phyloP scores from a whole-genome alignment of 1,140 invertebrate species.

The Pararge aegeria region DNA sequence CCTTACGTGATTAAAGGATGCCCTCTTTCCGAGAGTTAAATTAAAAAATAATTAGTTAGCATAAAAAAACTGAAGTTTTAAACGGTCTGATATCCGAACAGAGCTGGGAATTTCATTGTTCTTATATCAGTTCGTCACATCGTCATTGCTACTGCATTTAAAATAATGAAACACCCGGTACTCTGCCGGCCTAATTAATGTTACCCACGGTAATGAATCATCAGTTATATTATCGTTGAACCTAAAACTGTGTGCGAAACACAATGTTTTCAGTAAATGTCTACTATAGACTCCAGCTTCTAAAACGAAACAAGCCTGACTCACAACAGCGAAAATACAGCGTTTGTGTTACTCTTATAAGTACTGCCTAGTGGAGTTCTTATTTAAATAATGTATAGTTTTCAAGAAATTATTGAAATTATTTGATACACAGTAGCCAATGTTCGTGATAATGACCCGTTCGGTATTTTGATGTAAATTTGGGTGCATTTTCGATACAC shows the following conservation, averaged over 20 bases:
- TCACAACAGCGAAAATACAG: neutral
- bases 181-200: neutral
- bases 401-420: too few relatives aligned
- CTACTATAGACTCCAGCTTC: neutral
- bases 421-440: too few relatives aligned
- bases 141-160: neutral
- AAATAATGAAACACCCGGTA: neutral
- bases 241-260: neutral
- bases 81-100: neutral
- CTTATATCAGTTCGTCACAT: neutral
- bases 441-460: too few relatives aligned
- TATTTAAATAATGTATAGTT: too few relatives aligned
- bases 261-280: neutral
- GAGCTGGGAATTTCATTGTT: neutral
- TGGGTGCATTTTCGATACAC: too few relatives aligned
- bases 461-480: too few relatives aligned
- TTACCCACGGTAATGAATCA: neutral
- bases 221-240: neutral
- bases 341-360: constrained; percentile 1
- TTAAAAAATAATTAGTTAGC: neutral
- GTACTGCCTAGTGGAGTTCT: too few relatives aligned
- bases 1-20: too few relatives aligned
- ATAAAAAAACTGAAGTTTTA: too few relatives aligned
- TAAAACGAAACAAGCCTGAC: neutral
- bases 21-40: too few relatives aligned